Conservation (phyloP, 2,888 invertebrate species). For the Seira musarum region DNA sequence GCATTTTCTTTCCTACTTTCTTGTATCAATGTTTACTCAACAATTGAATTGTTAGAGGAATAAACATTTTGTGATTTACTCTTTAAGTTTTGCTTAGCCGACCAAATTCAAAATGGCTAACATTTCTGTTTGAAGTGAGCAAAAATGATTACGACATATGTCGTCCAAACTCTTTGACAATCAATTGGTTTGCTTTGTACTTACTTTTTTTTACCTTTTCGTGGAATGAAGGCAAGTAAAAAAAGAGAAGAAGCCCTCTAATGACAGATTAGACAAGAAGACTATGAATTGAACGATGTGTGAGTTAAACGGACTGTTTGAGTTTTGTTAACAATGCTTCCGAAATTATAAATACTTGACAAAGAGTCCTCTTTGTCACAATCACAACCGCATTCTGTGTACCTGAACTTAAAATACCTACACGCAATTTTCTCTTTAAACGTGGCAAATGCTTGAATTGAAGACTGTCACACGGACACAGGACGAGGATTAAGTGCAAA, state of each 20-base stretch:
- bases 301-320: background rate
- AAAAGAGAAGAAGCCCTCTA: background rate
- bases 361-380: too few species aligned
- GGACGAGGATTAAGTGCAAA: too few species aligned
- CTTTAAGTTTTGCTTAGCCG: background rate
- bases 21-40: background rate
- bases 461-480: too few species aligned
- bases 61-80: background rate
- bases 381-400: too few species aligned
- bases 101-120: background rate
- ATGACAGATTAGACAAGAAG: background rate
- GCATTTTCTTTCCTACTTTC: background rate
- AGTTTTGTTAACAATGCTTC: background rate
- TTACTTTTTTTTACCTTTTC: too few species aligned
- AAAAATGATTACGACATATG: background rate
- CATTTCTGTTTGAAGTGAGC: background rate
- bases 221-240: too few species aligned
- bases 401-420: too few species aligned
- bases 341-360: background rate
- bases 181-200: background rate
- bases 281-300: background rate
- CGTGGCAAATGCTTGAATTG: too few species aligned
- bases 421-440: too few species aligned
- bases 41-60: background rate
- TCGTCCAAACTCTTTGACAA: background rate